Evolutionary conservation across 2,113 vertebrate species (phyloP).

Genomic region (Campylorhamphus procurvoides): DNA sequence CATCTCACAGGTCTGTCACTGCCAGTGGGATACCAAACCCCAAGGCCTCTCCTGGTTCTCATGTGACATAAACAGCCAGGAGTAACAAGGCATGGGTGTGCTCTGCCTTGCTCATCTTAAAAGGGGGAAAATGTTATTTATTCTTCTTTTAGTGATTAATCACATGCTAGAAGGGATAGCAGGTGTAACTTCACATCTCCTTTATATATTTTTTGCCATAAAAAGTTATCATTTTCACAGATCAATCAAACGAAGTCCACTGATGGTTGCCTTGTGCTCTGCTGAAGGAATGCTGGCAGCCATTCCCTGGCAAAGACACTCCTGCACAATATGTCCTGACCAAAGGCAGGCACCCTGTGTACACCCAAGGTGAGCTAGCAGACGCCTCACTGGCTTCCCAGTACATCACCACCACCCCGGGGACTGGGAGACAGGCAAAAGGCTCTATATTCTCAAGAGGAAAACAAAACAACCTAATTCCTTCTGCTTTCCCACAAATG

Average conservation of each 20-base stretch:
- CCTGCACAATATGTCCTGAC: no score
- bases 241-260: neutral
- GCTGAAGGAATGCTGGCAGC: neutral
- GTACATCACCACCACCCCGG: no score
- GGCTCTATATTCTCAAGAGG: neutral
- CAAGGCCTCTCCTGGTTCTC: neutral
- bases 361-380: neutral
- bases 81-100: neutral
- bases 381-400: neutral
- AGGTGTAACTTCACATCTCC: neutral
- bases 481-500: neutral
- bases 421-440: neutral
- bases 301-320: neutral
- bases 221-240: neutral
- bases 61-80: fast-evolving
- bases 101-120: fast-evolving
- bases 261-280: neutral
- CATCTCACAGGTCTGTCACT: neutral
- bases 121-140: neutral
- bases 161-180: neutral
- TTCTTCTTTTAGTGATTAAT: neutral
- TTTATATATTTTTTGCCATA: neutral
- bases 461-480: neutral
- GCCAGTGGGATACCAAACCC: neutral
- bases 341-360: neutral